phyloP scores from a whole-genome alignment of 2,797 vertebrate genomes.

The Rhynchonycteris naso region DNA sequence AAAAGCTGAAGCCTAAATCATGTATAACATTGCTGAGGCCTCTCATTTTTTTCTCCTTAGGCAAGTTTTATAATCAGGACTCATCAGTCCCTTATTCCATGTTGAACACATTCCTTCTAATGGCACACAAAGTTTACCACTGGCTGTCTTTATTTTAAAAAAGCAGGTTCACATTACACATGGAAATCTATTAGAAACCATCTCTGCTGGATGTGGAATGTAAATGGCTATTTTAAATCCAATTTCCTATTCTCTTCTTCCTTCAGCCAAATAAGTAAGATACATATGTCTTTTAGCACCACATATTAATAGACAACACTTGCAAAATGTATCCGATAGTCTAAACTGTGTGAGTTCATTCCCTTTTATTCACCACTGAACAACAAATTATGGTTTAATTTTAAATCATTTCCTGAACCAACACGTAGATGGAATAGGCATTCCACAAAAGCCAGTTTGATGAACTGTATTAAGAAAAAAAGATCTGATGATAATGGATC shows the following conservation, averaged over 20 bases:
- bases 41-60: slow-evolving; percentile 3
- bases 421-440: slow-evolving; percentile 23
- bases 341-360: background rate
- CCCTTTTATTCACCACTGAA: background rate
- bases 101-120: background rate
- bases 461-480: slow-evolving; percentile 54
- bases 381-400: slow-evolving; percentile 26
- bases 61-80: background rate
- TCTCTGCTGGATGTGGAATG: background rate
- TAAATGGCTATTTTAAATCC: slow-evolving; percentile 2
- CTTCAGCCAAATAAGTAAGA: background rate
- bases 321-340: background rate
- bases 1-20: background rate
- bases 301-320: background rate
- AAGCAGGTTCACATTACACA: background rate
- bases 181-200: slow-evolving; percentile 23
- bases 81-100: background rate
- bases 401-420: slow-evolving; percentile 55
- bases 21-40: background rate
- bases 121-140: background rate
- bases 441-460: slow-evolving; percentile 51
- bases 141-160: slow-evolving; percentile 5
- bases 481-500: slow-evolving; percentile 47
- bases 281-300: background rate
- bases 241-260: background rate